phyloP scores from a whole-genome alignment of 1,140 invertebrate genomes.

The Megathymus violae region DNA sequence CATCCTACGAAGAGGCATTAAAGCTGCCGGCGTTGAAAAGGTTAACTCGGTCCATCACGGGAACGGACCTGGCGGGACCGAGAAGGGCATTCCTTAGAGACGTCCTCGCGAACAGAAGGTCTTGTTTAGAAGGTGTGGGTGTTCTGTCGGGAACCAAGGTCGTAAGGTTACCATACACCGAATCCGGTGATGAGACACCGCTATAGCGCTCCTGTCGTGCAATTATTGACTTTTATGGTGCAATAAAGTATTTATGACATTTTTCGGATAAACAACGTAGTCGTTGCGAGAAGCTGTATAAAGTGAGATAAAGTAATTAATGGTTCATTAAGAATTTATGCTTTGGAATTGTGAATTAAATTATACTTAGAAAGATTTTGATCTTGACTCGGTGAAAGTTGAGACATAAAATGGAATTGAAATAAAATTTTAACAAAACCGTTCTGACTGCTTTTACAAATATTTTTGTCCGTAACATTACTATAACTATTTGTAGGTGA shows the following conservation, averaged over 20 bases:
- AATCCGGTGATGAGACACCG: conserved; percentile 72
- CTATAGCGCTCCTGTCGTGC: conserved; percentile 65
- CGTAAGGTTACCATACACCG: conserved; percentile 66
- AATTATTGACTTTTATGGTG: conserved; percentile 65
- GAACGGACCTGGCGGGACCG: conserved; percentile 70
- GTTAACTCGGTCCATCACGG: conserved; percentile 82
- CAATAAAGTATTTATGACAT: conserved; percentile 64
- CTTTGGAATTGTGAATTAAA: conserved; percentile 53
- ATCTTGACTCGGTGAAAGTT: not conserved
- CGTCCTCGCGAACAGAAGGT: conserved; percentile 79
- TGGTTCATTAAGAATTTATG: conserved; percentile 48
- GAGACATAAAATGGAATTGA: conserved; percentile 16
- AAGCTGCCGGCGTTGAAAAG: conserved; percentile 82
- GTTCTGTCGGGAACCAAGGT: conserved; percentile 70
- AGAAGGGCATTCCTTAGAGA: conserved; percentile 78
- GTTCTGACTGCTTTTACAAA: conserved; percentile 7
- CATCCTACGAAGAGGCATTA: conserved; percentile 82
- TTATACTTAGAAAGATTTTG: not conserved
- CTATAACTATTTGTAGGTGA: not conserved
- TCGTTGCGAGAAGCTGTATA: conserved; percentile 37
- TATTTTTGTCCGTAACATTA: conserved; percentile 29
- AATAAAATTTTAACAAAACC: conserved; percentile 1
- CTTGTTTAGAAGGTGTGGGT: conserved; percentile 79
- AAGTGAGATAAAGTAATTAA: conserved; percentile 48
- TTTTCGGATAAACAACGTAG: conserved; percentile 35